These are phyloP conservation scores for Epizoanthus ramosus DNA, from an alignment of 92 coral and sea anemone genomes.

Conservation along the genomic window DNA sequence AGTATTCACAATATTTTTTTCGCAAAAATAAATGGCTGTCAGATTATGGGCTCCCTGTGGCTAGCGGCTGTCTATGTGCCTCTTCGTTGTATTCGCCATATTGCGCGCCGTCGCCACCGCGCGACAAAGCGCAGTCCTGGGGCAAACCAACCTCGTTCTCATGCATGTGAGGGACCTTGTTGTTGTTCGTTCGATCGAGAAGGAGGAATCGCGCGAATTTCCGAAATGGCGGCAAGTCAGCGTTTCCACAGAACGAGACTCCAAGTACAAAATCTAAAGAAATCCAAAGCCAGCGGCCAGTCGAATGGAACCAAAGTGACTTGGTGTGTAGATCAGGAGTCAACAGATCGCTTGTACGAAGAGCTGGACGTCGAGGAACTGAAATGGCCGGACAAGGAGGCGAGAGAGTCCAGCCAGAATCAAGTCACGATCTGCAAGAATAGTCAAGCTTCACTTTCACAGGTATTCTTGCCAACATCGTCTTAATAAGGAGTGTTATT, in stretches of 20 bases:
- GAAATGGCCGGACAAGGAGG: slow-evolving; percentile 86
- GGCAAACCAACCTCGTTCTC: slow-evolving; percentile 26
- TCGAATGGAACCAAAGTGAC: slow-evolving; percentile 35
- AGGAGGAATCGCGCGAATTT: slow-evolving; percentile 33
- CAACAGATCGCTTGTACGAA: slow-evolving; percentile 48
- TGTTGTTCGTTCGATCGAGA: slow-evolving; percentile 29
- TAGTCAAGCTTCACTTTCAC: slow-evolving; percentile 41
- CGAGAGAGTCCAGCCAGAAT: slow-evolving; percentile 84
- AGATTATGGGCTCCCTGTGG: too few relatives aligned
- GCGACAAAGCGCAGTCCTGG: slow-evolving; percentile 10
- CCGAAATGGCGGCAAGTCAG: slow-evolving; percentile 40
- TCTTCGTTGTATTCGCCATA: too few relatives aligned
- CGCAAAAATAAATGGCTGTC: too few relatives aligned
- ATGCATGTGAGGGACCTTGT: slow-evolving; percentile 5
- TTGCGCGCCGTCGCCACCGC: too few relatives aligned
- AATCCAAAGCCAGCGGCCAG: slow-evolving; percentile 24
- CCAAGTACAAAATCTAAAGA: slow-evolving; percentile 27
- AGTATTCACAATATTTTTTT: too few relatives aligned
- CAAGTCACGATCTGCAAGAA: slow-evolving; percentile 39
- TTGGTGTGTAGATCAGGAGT: slow-evolving; percentile 50
- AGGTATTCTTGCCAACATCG: slow-evolving; percentile 45
- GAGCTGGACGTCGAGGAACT: slow-evolving; percentile 81
- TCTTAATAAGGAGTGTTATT: background rate
- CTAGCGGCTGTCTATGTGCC: too few relatives aligned
- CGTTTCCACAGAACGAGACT: background rate